Evolutionary conservation across 2,888 invertebrate species (phyloP), one percentile per base, ranked within the genome.

Genomic region (Leucophora obtusa): DNA sequence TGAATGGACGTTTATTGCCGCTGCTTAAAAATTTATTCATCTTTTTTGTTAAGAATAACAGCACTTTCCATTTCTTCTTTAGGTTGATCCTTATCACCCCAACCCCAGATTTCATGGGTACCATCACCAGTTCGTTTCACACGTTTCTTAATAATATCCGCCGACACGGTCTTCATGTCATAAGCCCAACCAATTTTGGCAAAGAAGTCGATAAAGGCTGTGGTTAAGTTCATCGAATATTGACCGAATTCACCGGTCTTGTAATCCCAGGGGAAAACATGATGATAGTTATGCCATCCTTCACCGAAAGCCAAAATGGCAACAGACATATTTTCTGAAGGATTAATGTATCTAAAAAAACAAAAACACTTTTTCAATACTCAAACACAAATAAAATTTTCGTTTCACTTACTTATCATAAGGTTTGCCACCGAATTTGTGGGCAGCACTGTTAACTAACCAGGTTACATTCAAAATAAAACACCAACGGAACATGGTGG

Each of bases 371-470:
- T 28, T 28, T 6, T 28, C 1, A 28, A 28, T 6, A 28, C 6
- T 28, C 7, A 28, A 6, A 28, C 2, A 6, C 6, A 28, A 28
- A 28, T 28, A 28, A 28, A 28, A 28, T 28, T 6, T 6, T 6
- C 4, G 7, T 28, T 28, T 28, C 7, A 71, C 71, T 91, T 88
- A 93, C 92, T 92, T 93, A 89, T 97, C 95, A 87, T 95, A 95
- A 15, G 95, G 95, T 85, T 93, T 94, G 85, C 92, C 92, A 66
- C 95, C 95, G 92, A 93, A 95, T 86, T 94, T 93, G 91, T 97
- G 97, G 1, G 97, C 97, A 2, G 95, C 95, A 82, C 96, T 96
- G 91, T 97, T 97, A 47, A 97, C 96, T 78, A 96, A 92, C 97
- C 97, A 97, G 1, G 97, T 97, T 77, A 94, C 94, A 90, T 97